Conservation (phyloP, 2,888 invertebrate genomes). For the Neoascia interrupta region DNA sequence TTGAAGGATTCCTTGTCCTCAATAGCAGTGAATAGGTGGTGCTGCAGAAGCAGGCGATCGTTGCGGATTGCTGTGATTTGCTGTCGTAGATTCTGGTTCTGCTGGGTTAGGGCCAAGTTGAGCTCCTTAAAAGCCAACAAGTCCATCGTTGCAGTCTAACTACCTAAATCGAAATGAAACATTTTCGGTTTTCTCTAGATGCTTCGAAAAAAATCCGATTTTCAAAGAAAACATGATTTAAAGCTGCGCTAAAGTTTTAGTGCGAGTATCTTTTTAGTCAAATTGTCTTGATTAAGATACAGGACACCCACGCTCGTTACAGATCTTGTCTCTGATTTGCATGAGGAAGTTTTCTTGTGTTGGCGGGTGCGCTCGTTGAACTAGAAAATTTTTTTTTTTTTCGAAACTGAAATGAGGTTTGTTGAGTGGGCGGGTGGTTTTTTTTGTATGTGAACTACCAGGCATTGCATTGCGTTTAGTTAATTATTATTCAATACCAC, state of each 20-base stretch:
- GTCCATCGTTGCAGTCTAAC: constrained; percentile 2
- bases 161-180: neutral
- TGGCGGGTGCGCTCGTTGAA: constrained; percentile 28
- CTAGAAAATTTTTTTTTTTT: constrained; percentile 13
- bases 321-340: constrained; percentile 7
- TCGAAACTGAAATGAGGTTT: constrained; percentile 22
- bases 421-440: constrained; percentile 43
- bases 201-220: too few relatives aligned
- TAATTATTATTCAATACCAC: constrained; percentile 63
- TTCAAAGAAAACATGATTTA: neutral
- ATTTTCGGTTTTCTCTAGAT: neutral
- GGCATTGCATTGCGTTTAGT: constrained; percentile 42
- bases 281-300: constrained; percentile 8
- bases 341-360: constrained; percentile 37
- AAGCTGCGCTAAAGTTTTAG: constrained; percentile 10
- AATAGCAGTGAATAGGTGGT: constrained; percentile 29
- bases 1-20: constrained; percentile 61
- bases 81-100: constrained; percentile 38
- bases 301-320: constrained; percentile 7
- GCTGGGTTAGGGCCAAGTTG: constrained; percentile 23
- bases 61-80: constrained; percentile 35
- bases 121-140: neutral
- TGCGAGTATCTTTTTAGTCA: neutral
- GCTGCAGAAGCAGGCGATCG: constrained; percentile 35
- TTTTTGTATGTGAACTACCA: constrained; percentile 37